phyloP scores from a whole-genome alignment of 2,113 vertebrate species.

The Panthera leo region DNA sequence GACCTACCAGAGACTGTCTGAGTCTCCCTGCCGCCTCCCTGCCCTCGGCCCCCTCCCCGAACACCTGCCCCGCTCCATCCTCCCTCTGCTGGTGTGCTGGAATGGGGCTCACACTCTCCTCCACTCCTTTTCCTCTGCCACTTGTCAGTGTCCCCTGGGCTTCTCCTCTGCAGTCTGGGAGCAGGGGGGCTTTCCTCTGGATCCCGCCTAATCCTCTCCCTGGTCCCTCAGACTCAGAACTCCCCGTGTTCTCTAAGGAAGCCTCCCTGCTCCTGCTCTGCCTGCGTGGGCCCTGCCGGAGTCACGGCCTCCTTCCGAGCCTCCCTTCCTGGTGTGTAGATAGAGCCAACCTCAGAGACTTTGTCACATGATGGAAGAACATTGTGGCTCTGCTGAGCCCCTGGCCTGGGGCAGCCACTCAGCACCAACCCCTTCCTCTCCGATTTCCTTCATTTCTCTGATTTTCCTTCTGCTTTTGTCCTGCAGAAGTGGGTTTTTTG shows the following conservation, averaged over 20 bases:
- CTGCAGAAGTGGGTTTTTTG: fast-evolving
- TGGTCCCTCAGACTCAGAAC: not conserved
- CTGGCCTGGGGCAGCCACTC: not conserved
- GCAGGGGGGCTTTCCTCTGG: not conserved
- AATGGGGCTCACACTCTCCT: not conserved
- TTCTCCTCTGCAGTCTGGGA: too few species aligned
- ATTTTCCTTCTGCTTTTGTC: not conserved
- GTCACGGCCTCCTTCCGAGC: not conserved
- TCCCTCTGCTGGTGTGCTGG: too few species aligned
- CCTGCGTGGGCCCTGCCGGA: not conserved
- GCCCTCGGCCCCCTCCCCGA: not conserved
- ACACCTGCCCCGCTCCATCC: not conserved
- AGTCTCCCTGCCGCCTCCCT: not conserved
- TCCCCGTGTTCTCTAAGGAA: not conserved
- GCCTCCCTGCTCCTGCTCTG: too few species aligned
- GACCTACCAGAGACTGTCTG: too few species aligned
- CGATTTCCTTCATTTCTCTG: not conserved
- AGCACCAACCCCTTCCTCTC: not conserved
- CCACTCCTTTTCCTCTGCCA: not conserved
- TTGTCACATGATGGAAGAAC: not conserved
- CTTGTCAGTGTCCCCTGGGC: not conserved
- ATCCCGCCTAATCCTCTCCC: fast-evolving
- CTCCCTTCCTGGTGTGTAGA: not conserved
- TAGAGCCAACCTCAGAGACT: not conserved
- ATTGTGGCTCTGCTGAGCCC: fast-evolving